These are phyloP conservation scores for Calyptomena viridis DNA, from an alignment of 2,113 vertebrate genomes.

Conservation along the genomic window DNA sequence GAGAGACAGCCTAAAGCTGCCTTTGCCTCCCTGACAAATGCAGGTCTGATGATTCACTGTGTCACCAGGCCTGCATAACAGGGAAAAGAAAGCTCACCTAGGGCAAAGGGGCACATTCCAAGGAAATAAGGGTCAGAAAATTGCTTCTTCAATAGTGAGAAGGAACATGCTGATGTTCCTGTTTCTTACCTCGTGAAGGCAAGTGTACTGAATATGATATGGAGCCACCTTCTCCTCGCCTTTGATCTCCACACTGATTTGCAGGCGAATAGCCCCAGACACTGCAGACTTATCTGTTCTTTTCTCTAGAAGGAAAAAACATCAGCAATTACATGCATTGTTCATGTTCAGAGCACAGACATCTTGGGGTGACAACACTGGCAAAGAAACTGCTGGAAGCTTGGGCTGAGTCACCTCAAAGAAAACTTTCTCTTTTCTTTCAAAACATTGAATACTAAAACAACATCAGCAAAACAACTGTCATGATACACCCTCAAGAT, in stretches of 20 bases:
- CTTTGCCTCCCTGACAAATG: background rate
- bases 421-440: background rate
- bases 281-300: constrained; percentile 97
- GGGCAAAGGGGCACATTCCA: background rate
- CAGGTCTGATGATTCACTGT: background rate
- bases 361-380: background rate
- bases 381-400: background rate
- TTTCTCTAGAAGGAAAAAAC: constrained; percentile 83
- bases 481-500: background rate
- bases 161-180: background rate
- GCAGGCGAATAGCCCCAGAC: constrained; percentile 93
- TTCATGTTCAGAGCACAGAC: background rate
- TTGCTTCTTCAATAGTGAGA: background rate
- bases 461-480: background rate
- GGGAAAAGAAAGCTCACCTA: background rate
- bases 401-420: background rate
- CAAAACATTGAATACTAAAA: background rate
- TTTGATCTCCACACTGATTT: constrained; percentile 97
- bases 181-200: constrained; percentile 90
- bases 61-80: background rate
- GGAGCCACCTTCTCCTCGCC: constrained; percentile 97
- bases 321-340: background rate
- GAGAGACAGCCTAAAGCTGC: background rate
- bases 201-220: constrained; percentile 95
- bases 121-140: background rate